These are phyloP conservation scores for Rhyacichthys aspro DNA, from an alignment of 2,797 vertebrate genomes.

Conservation along the genomic window DNA sequence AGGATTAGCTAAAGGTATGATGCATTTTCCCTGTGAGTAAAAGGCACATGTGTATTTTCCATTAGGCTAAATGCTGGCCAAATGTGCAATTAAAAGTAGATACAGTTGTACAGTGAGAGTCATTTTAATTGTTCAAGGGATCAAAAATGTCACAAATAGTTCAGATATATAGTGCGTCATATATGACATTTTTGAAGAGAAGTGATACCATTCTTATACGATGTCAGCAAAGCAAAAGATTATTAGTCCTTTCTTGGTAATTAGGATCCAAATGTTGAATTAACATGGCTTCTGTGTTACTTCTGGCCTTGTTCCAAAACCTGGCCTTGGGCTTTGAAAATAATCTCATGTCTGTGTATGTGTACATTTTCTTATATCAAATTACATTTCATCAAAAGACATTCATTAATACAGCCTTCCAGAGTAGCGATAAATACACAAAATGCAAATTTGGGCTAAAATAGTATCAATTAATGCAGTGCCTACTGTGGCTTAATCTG, in stretches of 20 bases:
- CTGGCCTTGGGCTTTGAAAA: slow-evolving; percentile 16
- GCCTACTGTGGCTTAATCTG: too few relatives aligned
- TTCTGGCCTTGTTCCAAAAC: slow-evolving; percentile 37
- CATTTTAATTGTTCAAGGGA: neutral
- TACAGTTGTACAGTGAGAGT: slow-evolving; percentile 2
- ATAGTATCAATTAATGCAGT: neutral
- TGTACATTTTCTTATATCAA: too few relatives aligned
- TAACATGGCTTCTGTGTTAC: slow-evolving; percentile 33
- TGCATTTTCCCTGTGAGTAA: slow-evolving; percentile 43
- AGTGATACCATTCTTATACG: neutral
- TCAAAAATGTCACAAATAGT: neutral
- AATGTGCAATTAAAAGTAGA: slow-evolving; percentile 5
- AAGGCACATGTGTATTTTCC: slow-evolving; percentile 32
- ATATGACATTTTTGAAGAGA: neutral
- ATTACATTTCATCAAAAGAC: too few relatives aligned
- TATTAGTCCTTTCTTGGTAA: slow-evolving; percentile 25
- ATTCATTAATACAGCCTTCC: too few relatives aligned
- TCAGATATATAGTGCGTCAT: too few relatives aligned
- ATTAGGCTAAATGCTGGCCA: slow-evolving; percentile 26
- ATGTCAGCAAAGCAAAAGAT: slow-evolving; percentile 2
- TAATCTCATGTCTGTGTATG: neutral
- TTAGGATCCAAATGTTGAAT: slow-evolving; percentile 32
- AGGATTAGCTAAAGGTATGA: neutral
- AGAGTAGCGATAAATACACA: neutral
- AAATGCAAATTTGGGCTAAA: neutral